Conservation (phyloP, 2,113 vertebrate genomes). For the Semnornis frantzii region DNA sequence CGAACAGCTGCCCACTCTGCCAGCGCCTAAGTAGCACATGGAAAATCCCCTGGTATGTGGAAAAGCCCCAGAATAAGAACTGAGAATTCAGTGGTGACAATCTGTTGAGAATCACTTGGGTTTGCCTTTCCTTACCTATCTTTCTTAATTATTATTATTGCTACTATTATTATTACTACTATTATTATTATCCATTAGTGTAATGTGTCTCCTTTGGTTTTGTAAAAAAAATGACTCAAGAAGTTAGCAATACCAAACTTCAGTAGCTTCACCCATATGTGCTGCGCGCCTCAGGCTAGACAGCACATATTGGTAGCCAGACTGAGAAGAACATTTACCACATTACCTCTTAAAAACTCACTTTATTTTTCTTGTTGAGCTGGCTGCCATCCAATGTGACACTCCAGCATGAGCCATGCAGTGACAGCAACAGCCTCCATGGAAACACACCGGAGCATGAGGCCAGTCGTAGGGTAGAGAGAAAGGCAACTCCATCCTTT, state of each 20-base stretch:
- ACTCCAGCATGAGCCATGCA: constrained; percentile 51
- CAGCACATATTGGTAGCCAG: constrained; percentile 66
- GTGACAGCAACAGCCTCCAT: constrained; percentile 70
- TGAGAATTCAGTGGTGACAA: background rate
- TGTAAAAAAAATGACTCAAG: background rate
- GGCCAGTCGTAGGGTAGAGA: constrained; percentile 28
- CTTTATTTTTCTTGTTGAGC: constrained; percentile 65
- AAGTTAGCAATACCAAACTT: constrained; percentile 50
- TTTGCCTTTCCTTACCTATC: background rate
- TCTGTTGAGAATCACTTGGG: fast-evolving
- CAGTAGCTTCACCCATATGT: constrained; percentile 57
- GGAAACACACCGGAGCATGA: constrained; percentile 66
- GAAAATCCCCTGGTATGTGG: background rate
- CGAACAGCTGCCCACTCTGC: background rate
- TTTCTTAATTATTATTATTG: too few species aligned
- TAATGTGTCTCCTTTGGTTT: constrained; percentile 18
- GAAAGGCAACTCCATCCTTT: constrained; percentile 9
- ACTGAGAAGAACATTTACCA: constrained; percentile 59
- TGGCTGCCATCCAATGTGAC: constrained; percentile 66
- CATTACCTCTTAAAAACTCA: constrained; percentile 60
- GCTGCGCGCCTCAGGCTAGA: constrained; percentile 42
- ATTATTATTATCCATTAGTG: background rate
- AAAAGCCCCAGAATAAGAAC: background rate
- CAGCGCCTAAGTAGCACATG: background rate
- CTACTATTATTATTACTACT: too few species aligned